These are phyloP conservation scores for Falcaria lacertinaria DNA, from an alignment of 2,888 invertebrate species.

Conservation along the genomic window DNA sequence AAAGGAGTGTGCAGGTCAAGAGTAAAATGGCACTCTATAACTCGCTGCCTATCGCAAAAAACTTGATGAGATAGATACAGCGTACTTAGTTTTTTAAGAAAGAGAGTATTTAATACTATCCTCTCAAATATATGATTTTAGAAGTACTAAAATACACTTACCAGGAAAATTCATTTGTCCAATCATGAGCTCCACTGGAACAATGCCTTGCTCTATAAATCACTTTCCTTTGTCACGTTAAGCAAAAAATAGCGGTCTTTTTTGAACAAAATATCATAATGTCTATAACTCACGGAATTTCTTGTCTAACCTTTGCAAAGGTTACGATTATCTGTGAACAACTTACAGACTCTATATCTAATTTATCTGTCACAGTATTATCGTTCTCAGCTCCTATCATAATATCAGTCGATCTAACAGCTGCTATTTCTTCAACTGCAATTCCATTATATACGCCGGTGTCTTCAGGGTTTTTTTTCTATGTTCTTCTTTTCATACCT, in stretches of 20 bases:
- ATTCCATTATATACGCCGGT: not conserved
- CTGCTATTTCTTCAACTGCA: not conserved
- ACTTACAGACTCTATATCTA: constrained; percentile 19
- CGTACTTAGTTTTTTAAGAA: too few relatives aligned
- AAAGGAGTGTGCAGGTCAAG: too few relatives aligned
- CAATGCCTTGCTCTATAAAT: constrained; percentile 13
- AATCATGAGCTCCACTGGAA: constrained; percentile 10
- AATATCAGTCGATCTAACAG: not conserved
- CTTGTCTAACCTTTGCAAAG: constrained; percentile 49
- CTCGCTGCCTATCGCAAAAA: too few relatives aligned
- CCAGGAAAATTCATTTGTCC: constrained; percentile 31
- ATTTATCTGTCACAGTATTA: constrained; percentile 1
- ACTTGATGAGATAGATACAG: too few relatives aligned
- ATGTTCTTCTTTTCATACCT: constrained; percentile 16
- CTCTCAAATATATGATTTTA: too few relatives aligned
- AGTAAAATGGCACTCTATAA: too few relatives aligned
- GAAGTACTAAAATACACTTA: constrained; percentile 19
- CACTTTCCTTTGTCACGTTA: constrained; percentile 35
- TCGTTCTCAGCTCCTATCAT: not conserved
- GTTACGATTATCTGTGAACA: constrained; percentile 31
- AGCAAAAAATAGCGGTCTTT: constrained; percentile 30
- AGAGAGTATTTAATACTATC: too few relatives aligned
- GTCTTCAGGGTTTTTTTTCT: constrained; percentile 6
- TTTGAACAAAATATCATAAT: constrained; percentile 25
- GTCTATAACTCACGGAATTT: constrained; percentile 27